Conservation (phyloP, 1,140 invertebrate genomes). For the Drosophila kohkoa region DNA sequence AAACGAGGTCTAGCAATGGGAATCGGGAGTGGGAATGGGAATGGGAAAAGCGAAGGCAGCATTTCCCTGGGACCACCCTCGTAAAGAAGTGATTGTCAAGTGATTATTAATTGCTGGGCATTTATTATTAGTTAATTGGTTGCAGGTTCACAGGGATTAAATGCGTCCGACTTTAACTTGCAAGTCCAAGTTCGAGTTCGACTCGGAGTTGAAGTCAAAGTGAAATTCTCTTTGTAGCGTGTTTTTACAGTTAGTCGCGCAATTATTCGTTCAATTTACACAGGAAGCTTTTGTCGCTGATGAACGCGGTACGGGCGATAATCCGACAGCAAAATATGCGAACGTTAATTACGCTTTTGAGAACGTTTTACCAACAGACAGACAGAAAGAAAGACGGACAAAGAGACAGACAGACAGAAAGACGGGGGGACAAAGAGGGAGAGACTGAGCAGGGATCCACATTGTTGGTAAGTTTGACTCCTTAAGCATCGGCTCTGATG, state of each 20-base stretch:
- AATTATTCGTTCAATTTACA: constrained; percentile 83
- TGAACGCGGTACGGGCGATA: constrained; percentile 64
- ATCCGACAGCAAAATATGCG: constrained; percentile 83
- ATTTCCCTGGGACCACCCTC: constrained; percentile 69
- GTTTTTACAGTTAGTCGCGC: constrained; percentile 75
- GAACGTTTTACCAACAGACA: constrained; percentile 70
- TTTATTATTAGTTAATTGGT: constrained; percentile 71
- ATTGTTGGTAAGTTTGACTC: constrained; percentile 32
- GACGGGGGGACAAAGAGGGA: not conserved
- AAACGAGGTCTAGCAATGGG: constrained; percentile 38
- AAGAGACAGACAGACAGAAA: constrained; percentile 9
- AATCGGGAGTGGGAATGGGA: not conserved
- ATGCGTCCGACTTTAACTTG: not conserved
- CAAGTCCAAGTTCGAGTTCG: not conserved
- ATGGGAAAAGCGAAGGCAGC: constrained; percentile 1
- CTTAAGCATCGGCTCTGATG: constrained; percentile 54
- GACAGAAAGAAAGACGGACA: constrained; percentile 8
- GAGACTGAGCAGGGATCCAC: constrained; percentile 13
- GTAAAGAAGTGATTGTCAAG: constrained; percentile 39
- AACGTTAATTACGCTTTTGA: constrained; percentile 83
- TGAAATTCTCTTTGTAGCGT: constrained; percentile 14
- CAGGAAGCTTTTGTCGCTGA: constrained; percentile 79
- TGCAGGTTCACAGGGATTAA: constrained; percentile 8
- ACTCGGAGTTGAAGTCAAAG: constrained; percentile 1
- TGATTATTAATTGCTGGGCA: constrained; percentile 73